phyloP scores from a whole-genome alignment of 2,797 vertebrate species.

The Malacoraja senta region DNA sequence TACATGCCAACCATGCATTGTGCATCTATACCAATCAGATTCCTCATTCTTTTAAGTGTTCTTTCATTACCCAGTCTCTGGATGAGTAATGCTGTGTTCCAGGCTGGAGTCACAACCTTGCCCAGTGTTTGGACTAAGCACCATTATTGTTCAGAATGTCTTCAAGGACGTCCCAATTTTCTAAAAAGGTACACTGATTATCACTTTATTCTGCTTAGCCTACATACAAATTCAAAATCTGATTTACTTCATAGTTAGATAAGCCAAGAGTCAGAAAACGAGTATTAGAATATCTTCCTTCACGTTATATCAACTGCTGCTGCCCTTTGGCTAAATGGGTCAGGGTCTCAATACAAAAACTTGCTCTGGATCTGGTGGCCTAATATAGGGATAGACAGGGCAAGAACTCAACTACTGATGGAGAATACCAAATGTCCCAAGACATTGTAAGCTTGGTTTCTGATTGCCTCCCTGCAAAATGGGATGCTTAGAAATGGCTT shows the following conservation, averaged over 20 bases:
- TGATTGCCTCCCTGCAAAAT: background rate
- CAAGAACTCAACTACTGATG: background rate
- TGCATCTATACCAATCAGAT: background rate
- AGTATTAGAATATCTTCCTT: background rate
- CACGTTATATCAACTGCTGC: background rate
- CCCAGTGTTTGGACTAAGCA: background rate
- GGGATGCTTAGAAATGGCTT: background rate
- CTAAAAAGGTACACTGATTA: background rate
- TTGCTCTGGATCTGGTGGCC: background rate
- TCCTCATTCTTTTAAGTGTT: background rate
- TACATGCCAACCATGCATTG: background rate
- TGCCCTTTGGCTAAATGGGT: background rate
- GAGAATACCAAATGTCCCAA: background rate
- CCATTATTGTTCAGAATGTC: background rate
- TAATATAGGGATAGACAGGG: background rate
- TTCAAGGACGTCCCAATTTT: background rate
- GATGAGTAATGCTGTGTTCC: background rate
- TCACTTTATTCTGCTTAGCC: background rate
- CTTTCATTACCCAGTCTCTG: background rate
- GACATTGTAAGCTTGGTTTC: background rate
- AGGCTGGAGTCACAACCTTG: background rate
- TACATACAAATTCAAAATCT: background rate
- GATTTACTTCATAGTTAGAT: background rate
- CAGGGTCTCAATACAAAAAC: background rate
- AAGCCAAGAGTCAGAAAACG: background rate